Conservation (phyloP, 2,797 vertebrate genomes). For the Tadarida brasiliensis region DNA sequence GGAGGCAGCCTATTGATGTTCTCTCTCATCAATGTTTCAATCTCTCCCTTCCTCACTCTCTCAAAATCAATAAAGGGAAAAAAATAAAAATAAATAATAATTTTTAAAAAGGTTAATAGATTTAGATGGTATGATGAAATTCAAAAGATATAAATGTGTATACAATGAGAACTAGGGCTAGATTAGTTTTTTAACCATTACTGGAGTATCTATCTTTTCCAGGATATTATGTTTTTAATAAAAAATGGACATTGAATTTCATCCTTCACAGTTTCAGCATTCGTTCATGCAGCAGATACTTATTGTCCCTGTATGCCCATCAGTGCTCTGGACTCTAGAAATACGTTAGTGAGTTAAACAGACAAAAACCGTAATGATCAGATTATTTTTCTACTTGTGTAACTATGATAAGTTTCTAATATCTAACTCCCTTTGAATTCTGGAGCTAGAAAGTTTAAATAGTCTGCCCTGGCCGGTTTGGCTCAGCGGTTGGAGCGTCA, state of each 20-base stretch:
- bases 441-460: conserved; percentile 5
- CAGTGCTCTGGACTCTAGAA: background rate
- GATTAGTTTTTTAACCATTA: background rate
- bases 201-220: background rate
- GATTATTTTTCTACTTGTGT: background rate
- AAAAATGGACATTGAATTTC: conserved; percentile 32
- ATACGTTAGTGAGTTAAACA: background rate
- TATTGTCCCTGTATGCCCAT: background rate
- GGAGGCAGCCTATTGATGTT: no score
- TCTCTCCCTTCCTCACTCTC: no score
- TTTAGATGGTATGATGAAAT: background rate
- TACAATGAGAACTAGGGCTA: background rate
- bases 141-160: background rate
- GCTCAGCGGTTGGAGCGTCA: no score
- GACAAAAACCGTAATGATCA: background rate
- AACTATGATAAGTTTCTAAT: background rate
- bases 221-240: background rate
- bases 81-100: no score
- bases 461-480: no score
- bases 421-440: conserved; percentile 3
- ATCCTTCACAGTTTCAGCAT: background rate
- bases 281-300: background rate
- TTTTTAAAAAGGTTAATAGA: background rate
- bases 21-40: no score
- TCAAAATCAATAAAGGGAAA: no score